A percentile compares a stretch with the other conserved stretches of the same genome.
Evolutionary conservation across 64 coral and sea anemone species (phyloP).

Genomic region (Pachyseris speciosa): DNA sequence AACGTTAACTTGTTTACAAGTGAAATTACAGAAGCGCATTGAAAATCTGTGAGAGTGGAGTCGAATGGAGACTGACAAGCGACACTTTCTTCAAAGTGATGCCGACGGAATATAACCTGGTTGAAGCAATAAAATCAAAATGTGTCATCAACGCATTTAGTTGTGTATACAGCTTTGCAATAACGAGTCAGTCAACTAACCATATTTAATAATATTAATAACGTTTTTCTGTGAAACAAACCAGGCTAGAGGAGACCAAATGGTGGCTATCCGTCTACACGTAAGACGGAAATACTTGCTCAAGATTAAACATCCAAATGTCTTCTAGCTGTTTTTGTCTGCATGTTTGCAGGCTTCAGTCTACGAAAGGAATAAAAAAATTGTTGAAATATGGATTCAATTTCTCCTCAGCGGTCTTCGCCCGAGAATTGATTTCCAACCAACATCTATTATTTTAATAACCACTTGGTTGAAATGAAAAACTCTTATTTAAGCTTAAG

Average conservation of each 20-base stretch:
- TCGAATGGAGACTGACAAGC: background rate
- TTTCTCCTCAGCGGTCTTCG: background rate
- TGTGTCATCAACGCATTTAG: conserved; percentile 6
- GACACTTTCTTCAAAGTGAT: background rate
- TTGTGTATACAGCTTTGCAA: conserved; percentile 46
- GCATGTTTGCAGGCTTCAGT: no score
- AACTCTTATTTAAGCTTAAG: background rate
- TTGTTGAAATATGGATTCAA: no score
- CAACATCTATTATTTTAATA: background rate
- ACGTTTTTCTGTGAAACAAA: background rate
- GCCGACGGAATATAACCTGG: background rate
- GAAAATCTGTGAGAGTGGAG: background rate
- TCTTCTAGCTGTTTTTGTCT: no score
- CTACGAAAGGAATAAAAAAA: no score
- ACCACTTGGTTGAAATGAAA: background rate
- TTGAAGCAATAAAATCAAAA: background rate
- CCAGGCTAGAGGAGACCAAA: background rate
- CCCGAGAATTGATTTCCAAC: background rate
- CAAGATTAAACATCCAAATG: no score
- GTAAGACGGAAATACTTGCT: no score
- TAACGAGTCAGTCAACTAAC: conserved; percentile 13
- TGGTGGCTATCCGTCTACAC: no score
- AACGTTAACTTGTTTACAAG: no score
- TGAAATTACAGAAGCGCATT: background rate
- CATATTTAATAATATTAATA: conserved; percentile 22